These are phyloP conservation scores for Scopus umbretta DNA, from an alignment of 2,113 vertebrate species.

Conservation along the genomic window DNA sequence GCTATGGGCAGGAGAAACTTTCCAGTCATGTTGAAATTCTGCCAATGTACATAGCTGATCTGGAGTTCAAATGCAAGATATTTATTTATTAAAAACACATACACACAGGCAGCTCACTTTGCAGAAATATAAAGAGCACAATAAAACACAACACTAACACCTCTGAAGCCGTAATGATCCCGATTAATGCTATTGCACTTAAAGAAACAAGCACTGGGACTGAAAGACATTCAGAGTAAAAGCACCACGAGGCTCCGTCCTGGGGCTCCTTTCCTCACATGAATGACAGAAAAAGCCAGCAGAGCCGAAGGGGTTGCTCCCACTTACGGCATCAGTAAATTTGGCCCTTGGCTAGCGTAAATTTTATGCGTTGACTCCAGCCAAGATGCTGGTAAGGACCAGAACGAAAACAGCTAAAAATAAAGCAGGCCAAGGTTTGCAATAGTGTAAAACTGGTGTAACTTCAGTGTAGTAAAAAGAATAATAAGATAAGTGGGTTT, in stretches of 20 bases:
- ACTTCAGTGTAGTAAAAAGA: neutral
- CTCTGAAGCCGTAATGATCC: slow-evolving; percentile 10
- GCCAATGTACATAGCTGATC: slow-evolving; percentile 23
- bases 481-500: neutral
- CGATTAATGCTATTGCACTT: neutral
- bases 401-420: neutral
- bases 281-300: neutral
- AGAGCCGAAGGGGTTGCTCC: neutral
- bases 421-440: neutral
- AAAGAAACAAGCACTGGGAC: neutral
- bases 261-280: neutral
- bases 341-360: neutral
- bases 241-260: neutral
- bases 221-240: neutral
- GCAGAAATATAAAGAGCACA: neutral
- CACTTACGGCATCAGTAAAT: neutral
- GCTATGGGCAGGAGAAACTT: slow-evolving; percentile 22
- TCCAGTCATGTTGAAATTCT: slow-evolving; percentile 41
- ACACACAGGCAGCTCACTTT: neutral
- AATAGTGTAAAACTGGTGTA: neutral
- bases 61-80: slow-evolving; percentile 29
- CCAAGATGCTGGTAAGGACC: neutral
- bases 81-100: slow-evolving; percentile 35
- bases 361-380: neutral
- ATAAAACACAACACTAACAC: neutral